Conservation (phyloP, 2,888 invertebrate genomes). For the Ectropis crepuscularia region DNA sequence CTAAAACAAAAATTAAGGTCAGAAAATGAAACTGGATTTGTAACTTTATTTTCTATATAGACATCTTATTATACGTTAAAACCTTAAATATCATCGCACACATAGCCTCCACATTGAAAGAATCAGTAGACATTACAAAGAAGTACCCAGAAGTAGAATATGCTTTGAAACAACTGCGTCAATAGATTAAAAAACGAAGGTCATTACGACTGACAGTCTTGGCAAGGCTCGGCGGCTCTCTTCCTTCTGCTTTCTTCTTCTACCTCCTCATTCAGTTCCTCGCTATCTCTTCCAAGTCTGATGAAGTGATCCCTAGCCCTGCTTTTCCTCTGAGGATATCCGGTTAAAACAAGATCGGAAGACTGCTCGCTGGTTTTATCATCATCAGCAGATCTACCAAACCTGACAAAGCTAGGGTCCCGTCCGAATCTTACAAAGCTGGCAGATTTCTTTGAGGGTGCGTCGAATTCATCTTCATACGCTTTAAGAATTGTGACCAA, state of each 20-base stretch:
- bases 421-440: constrained; percentile 74
- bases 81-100: constrained; percentile 56
- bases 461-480: constrained; percentile 73
- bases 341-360: constrained; percentile 58
- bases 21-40: constrained; percentile 10
- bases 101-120: constrained; percentile 53
- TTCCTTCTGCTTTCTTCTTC: constrained; percentile 67
- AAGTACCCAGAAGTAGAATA: constrained; percentile 36
- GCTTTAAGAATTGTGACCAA: constrained; percentile 66
- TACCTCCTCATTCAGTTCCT: constrained; percentile 65
- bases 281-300: constrained; percentile 74
- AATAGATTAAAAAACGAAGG: constrained; percentile 7
- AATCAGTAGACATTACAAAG: constrained; percentile 46
- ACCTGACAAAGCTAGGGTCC: constrained; percentile 77
- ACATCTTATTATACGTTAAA: constrained; percentile 42
- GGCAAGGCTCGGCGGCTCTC: constrained; percentile 61
- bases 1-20: too few species aligned
- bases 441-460: constrained; percentile 64
- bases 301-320: constrained; percentile 76
- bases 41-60: constrained; percentile 36
- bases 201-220: constrained; percentile 71
- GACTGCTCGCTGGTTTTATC: constrained; percentile 60
- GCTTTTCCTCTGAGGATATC: constrained; percentile 71
- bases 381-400: constrained; percentile 72
- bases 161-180: constrained; percentile 29